These are phyloP conservation scores for Drosophila malerkotliana DNA, from an alignment of 1,140 invertebrate genomes.

Conservation along the genomic window DNA sequence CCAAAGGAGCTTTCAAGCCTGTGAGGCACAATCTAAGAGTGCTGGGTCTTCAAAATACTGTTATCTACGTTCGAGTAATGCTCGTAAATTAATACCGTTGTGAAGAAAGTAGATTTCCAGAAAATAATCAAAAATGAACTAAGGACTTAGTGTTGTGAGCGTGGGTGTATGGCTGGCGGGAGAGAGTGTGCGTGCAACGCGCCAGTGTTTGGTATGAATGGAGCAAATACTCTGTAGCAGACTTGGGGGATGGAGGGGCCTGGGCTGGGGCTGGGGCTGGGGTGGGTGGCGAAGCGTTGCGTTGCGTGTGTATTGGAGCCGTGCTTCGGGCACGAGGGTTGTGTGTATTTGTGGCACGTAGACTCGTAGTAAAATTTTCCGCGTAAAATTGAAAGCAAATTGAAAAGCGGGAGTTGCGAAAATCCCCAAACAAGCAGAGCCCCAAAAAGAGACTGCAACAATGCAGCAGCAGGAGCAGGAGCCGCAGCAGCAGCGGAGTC, in stretches of 20 bases:
- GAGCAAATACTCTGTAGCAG: constrained; percentile 72
- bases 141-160: neutral
- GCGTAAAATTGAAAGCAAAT: constrained; percentile 78
- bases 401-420: constrained; percentile 47
- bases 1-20: neutral
- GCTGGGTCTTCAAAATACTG: too few species aligned
- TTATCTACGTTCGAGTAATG: too few species aligned
- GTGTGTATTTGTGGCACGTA: constrained; percentile 59
- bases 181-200: constrained; percentile 11
- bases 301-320: constrained; percentile 12
- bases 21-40: too few species aligned
- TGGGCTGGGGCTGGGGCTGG: constrained; percentile 11
- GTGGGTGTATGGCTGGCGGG: neutral
- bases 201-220: constrained; percentile 66
- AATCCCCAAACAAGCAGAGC: constrained; percentile 2
- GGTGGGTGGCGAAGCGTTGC: constrained; percentile 10
- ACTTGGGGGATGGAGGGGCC: constrained; percentile 24
- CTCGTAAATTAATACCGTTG: too few species aligned
- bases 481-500: neutral
- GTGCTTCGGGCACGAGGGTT: neutral
- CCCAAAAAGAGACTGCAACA: constrained; percentile 1
- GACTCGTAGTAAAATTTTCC: constrained; percentile 76
- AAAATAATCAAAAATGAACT: too few species aligned
- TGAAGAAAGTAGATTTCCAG: too few species aligned
- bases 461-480: neutral